Conservation (phyloP, 2,113 vertebrate genomes). For the Sylvilagus bachmani region DNA sequence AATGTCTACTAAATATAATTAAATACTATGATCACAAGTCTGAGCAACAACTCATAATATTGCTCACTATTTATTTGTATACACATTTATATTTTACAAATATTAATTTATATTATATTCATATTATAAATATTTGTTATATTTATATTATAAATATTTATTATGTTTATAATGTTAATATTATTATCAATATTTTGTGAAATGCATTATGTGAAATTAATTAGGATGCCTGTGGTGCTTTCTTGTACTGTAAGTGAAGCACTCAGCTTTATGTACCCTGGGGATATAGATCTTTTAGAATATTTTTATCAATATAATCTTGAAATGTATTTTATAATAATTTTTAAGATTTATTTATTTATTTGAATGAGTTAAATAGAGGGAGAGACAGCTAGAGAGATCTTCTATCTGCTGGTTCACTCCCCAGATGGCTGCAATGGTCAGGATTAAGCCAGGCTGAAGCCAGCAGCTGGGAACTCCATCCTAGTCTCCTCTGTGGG, state of each 20-base stretch:
- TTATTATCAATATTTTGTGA: not conserved
- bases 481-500: no score
- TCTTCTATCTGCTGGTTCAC: no score
- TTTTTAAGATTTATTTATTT: not conserved
- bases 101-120: no score
- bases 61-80: not conserved
- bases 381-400: no score
- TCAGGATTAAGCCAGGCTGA: no score
- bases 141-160: no score
- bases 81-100: no score
- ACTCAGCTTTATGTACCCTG: not conserved
- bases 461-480: no score
- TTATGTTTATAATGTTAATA: no score
- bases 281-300: not conserved
- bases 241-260: not conserved
- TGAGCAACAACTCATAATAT: not conserved
- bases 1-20: conserved; percentile 15
- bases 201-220: not conserved
- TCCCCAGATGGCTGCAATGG: no score
- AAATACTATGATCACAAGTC: not conserved
- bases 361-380: no score
- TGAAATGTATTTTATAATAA: conserved; percentile 40
- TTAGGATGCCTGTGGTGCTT: not conserved
- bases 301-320: not conserved
- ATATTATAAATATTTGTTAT: no score